Conservation (phyloP, 2,113 vertebrate species). For the Hippocampus comes region DNA sequence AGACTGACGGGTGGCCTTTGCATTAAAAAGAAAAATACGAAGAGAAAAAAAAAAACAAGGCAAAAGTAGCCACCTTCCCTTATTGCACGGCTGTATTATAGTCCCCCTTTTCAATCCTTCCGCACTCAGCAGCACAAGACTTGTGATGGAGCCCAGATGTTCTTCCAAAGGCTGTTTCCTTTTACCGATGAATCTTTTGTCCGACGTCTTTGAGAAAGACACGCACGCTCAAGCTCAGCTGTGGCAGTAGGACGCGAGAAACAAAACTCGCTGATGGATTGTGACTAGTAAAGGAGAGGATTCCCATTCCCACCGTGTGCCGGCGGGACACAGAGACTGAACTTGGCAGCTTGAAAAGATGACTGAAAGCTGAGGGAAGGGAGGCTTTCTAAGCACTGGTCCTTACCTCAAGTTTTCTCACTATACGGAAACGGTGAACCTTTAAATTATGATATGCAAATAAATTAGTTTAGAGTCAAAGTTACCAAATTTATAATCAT, state of each 20-base stretch:
- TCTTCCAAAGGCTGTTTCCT: constrained; percentile 64
- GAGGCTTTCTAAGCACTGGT: constrained; percentile 56
- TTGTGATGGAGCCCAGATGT: constrained; percentile 58
- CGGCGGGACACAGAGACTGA: constrained; percentile 26
- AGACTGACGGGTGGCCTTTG: constrained; percentile 62
- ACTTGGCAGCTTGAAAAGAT: constrained; percentile 23
- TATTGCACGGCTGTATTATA: constrained; percentile 72
- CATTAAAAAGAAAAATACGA: constrained; percentile 18
- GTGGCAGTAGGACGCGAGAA: constrained; percentile 16
- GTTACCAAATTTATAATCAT: constrained; percentile 72
- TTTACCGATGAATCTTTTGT: constrained; percentile 54
- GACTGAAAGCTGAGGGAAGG: constrained; percentile 45
- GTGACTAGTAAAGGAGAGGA: constrained; percentile 24
- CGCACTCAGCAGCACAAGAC: constrained; percentile 68
- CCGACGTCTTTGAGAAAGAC: constrained; percentile 38
- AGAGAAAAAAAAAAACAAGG: constrained; percentile 31
- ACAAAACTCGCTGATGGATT: constrained; percentile 35
- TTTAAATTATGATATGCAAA: constrained; percentile 79
- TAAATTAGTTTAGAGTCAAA: constrained; percentile 75
- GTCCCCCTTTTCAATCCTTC: constrained; percentile 37
- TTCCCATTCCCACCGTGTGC: constrained; percentile 29
- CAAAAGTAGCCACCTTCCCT: constrained; percentile 49
- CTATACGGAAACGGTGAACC: constrained; percentile 72
- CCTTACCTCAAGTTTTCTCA: constrained; percentile 73
- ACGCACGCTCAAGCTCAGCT: constrained; percentile 24